phyloP scores from a whole-genome alignment of 2,888 invertebrate species.

The Dynastes hyllus region DNA sequence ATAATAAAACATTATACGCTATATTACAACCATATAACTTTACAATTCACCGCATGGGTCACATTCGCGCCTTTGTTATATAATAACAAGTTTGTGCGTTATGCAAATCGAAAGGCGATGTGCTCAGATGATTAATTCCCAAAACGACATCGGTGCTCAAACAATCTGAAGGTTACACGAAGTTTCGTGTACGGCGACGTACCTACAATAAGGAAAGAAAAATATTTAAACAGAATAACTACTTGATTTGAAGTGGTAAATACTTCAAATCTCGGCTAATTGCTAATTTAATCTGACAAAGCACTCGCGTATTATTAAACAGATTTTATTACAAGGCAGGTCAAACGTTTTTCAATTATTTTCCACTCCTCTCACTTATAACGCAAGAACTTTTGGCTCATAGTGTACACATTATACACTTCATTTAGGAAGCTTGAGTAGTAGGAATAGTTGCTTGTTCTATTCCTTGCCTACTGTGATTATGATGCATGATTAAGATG shows the following conservation, averaged over 20 bases:
- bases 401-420: too few relatives aligned
- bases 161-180: constrained; percentile 48
- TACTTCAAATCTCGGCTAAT: neutral
- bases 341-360: too few relatives aligned
- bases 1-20: neutral
- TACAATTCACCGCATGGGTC: constrained; percentile 44
- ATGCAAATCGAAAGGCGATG: constrained; percentile 47
- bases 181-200: constrained; percentile 2
- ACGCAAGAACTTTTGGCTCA: neutral
- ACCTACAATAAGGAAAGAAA: neutral
- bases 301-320: neutral
- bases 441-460: too few relatives aligned
- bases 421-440: too few relatives aligned
- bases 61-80: constrained; percentile 45
- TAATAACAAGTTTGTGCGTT: constrained; percentile 44
- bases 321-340: too few relatives aligned
- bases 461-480: too few relatives aligned
- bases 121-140: constrained; percentile 47
- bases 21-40: constrained; percentile 36
- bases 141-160: constrained; percentile 46
- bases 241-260: neutral
- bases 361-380: too few relatives aligned
- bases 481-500: constrained; percentile 20
- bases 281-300: neutral
- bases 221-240: constrained; percentile 5